Evolutionary conservation across 2,888 invertebrate genomes (phyloP), one percentile per base, ranked within the genome.

Genomic region (Tetramorium bicarinatum): DNA sequence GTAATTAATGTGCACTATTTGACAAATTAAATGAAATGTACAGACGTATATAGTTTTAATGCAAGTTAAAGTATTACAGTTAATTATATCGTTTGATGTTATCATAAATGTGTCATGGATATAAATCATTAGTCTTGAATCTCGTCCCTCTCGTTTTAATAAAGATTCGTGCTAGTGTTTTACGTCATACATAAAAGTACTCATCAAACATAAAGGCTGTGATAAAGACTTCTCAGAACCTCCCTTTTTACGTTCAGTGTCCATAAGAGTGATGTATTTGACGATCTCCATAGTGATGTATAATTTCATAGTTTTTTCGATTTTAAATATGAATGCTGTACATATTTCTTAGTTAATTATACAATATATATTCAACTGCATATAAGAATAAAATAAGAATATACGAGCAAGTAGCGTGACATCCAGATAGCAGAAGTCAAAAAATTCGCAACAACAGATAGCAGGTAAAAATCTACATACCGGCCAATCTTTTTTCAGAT

Each of bases 391-490:
- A 52, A 76, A 41, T 66, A 8, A 52, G 8, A 76, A 52, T 66
- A 52, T 66, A 38, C 18, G 7, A 11, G 25, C 18, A 38, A 76
- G 7, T 44, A 2, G 13, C 18, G 25, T 56, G 9, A 7, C 18
- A 69, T 29, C 21, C 11, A 69, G 38, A 66, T 49, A 54, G n/a
- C 34, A 7, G 3, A 38, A 54, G 18, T 1, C 15, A 21, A 71
- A 80, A 87, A 84, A 88, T 88, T 89, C 69, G 82, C n/a, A 85
- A 90, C 87, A 25, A 7, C 47, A 49, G 91, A 82, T 84, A 15
- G 41, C 87, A 91, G 91, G 91, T 91, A 85, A 82, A 88, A 88
- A 91, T 91, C 90, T 91, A 86, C 89, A 89, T 90, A 88, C 59
- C 75, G 75, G 8, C 11, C 74, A 77, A 71, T 81, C 84, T 77